These are phyloP conservation scores for Hylaeus volcanicus DNA, from an alignment of 1,140 invertebrate genomes.

Conservation along the genomic window DNA sequence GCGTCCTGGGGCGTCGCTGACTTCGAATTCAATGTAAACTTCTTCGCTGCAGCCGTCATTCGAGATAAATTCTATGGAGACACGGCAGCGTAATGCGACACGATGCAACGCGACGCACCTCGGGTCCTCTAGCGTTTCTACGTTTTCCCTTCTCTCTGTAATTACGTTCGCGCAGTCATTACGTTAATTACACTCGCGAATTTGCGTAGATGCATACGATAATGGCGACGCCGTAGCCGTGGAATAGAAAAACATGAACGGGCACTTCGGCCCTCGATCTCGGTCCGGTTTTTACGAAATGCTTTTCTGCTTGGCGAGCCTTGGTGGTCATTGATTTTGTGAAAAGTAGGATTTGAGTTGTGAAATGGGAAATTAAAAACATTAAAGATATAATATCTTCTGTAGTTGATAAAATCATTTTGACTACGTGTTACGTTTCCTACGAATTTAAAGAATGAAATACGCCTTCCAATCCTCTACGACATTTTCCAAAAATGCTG, in stretches of 20 bases:
- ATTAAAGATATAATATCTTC: no score
- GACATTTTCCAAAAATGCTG: no score
- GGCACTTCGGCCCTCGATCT: not conserved
- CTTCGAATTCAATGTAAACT: slow-evolving; percentile 26
- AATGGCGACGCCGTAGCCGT: not conserved
- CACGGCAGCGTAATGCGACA: not conserved
- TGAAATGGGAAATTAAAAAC: no score
- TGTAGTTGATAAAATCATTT: no score
- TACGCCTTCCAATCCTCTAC: no score
- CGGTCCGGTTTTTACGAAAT: no score
- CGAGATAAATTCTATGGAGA: not conserved
- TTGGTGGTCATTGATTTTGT: no score
- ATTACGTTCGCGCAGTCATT: slow-evolving; percentile 28
- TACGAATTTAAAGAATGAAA: no score
- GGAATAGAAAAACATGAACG: not conserved
- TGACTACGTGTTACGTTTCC: no score
- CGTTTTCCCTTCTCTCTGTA: not conserved
- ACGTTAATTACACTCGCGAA: slow-evolving; percentile 23
- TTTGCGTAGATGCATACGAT: not conserved
- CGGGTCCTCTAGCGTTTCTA: slow-evolving; percentile 10
- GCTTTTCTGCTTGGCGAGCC: no score
- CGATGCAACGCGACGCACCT: slow-evolving; percentile 3
- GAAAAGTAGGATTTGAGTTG: no score
- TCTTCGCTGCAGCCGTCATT: not conserved
- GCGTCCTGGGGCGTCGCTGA: slow-evolving; percentile 14